These are phyloP conservation scores for Scarus forsteni DNA, from an alignment of 2,797 vertebrate species.

Conservation along the genomic window DNA sequence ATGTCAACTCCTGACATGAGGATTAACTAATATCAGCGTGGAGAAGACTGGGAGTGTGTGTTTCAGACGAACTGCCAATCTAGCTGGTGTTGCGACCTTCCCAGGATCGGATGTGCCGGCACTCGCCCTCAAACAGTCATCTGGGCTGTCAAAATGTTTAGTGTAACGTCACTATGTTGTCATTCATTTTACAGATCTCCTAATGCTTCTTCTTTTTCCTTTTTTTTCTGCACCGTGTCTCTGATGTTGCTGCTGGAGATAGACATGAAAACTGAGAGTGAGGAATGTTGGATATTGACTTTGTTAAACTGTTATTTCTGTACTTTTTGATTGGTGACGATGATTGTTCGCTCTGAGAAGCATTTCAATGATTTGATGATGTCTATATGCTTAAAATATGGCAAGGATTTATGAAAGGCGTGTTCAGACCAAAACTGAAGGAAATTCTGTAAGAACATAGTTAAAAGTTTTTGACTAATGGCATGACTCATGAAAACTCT, in stretches of 20 bases:
- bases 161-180: constrained; percentile 71
- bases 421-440: background rate
- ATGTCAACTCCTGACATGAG: constrained; percentile 38
- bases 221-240: constrained; percentile 42
- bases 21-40: constrained; percentile 44
- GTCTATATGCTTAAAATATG: constrained; percentile 20
- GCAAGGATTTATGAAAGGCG: background rate
- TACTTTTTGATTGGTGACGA: constrained; percentile 2
- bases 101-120: constrained; percentile 36
- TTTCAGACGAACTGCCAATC: constrained; percentile 53
- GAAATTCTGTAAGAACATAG: background rate
- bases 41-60: constrained; percentile 32
- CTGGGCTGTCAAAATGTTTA: constrained; percentile 57
- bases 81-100: constrained; percentile 47
- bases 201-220: constrained; percentile 30
- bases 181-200: constrained; percentile 54
- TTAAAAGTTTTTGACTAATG: too few relatives aligned
- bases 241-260: constrained; percentile 38
- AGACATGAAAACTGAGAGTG: background rate
- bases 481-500: too few relatives aligned
- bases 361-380: constrained; percentile 26
- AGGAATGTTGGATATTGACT: constrained; percentile 6
- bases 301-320: constrained; percentile 13
- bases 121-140: constrained; percentile 43
- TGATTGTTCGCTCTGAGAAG: constrained; percentile 15